Evolutionary conservation across 1,140 invertebrate genomes (phyloP), one percentile per base, ranked within the genome.

Genomic region (Eciton burchellii): DNA sequence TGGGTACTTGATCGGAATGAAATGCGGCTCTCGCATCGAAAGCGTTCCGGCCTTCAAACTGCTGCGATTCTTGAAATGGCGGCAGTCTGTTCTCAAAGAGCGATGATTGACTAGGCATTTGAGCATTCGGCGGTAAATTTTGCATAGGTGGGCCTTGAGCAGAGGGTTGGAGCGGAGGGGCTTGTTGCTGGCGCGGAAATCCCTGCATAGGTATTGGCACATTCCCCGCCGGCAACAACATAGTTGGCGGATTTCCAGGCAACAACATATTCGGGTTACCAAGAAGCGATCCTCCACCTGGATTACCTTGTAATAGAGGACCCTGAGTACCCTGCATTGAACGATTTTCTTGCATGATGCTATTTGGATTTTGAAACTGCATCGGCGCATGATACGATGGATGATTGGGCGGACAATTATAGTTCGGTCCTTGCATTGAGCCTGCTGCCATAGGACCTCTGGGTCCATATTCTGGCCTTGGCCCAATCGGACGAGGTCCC

Each of bases 21-120:
- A 59, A 16, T 26, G 90, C 89, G 60, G 84, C 81, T 81, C 91
- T 88, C 9, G 71, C 47, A 35, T 93, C 90, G 68, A 90, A 94
- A 8, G 76, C 62, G 11, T 89, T 59, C 65, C 91, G 86, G 14
- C 76, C 66, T 57, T 91, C 88, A 56, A 87, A 92, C 6, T 86
- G 52, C 52, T 54, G 84, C 35, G 87, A 63, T 8, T 91, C 91
- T 59, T 90, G 88, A 47, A 93, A 93, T 24, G 81, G 83, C 57
- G 88, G 90, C 56, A 86, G 81, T 76, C 91, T 88, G 41, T 90
- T 91, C n/a, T 93, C 92, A 43, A 91, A 94, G 11, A 63, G 56
- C 1, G 88, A 35, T 0, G 88, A 41, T 66, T 90, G 90, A 83
- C 68, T 89, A 76, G 88, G 71, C 60, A 89, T 84, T 60, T 84